Evolutionary conservation across 1,140 invertebrate species (phyloP), one percentile per base, ranked within the genome.

Genomic region (Drosophila navojoa): DNA sequence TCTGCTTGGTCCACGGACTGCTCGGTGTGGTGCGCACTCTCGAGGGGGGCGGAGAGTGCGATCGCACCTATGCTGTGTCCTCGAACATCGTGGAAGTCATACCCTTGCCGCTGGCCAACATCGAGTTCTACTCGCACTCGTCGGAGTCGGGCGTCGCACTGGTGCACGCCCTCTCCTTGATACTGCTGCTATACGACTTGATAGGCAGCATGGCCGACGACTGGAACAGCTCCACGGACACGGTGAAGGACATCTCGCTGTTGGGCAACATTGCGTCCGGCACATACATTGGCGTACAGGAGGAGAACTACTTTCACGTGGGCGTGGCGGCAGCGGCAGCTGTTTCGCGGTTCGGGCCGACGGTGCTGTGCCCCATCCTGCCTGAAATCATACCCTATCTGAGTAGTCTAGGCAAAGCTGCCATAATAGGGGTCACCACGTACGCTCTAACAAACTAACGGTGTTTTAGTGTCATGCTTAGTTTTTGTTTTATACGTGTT

Each of bases 101-200:
- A 0, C 77, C 77, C 0, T 57, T 80, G 9, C 77, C 81, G 0
- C 15, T 85, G 63, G 74, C 77, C 22, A 84, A 85, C 38, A 75
- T 85, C 15, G 77, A 85, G 25, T 67, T 84, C 50, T 85, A 86
- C 44, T 42, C 72, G 3, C 13, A 44, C 1, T 71, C 75, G 4
- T 63, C 66, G 13, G 45, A 63, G 3, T 54, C 67, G 7, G 25
- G 15, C 5, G 7, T 64, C 6, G 76, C 81, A 0, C n/a, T 77
- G 47, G 61, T 81, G 5, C 81, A 81, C 29, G 57, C 22, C 4
- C 5, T 90, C n/a, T 77, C 82, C 6, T 32, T 90, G 0, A 79
- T 90, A 16, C 64, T 81, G 9, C 42, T 90, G 13, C 19, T 90
- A 4, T 90, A 90, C 19, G 80, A 90, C 55, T 42, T 81, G 13